Percentiles rank a stretch among this genome's conserved stretches.
phyloP scores from a whole-genome alignment of 2,888 invertebrate species.

The Tipula unca region DNA sequence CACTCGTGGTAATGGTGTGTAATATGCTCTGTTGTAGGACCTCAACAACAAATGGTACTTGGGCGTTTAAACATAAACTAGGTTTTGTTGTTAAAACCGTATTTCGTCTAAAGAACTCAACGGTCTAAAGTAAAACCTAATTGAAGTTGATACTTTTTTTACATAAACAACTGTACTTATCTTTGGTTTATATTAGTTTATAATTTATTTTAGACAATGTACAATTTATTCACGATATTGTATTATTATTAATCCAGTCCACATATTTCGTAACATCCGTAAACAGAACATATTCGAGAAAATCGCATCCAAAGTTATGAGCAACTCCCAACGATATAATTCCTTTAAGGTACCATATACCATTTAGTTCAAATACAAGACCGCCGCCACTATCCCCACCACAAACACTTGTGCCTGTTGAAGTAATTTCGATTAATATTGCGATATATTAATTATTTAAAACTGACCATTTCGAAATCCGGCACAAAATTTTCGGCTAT shows the following conservation, averaged over 20 bases:
- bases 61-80: too few species aligned
- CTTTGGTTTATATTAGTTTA: too few species aligned
- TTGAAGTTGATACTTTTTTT: too few species aligned
- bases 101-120: too few species aligned
- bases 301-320: constrained; percentile 38
- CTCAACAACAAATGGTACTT: too few species aligned
- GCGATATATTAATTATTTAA: not conserved
- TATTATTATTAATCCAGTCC: constrained; percentile 31
- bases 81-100: too few species aligned
- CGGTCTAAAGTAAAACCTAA: too few species aligned
- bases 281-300: constrained; percentile 42
- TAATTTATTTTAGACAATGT: too few species aligned
- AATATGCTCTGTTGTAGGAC: too few species aligned
- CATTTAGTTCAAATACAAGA: constrained; percentile 33
- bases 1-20: too few species aligned
- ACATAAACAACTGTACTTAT: too few species aligned
- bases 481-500: constrained; percentile 25
- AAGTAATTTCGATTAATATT: not conserved
- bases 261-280: constrained; percentile 39
- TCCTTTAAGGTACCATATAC: constrained; percentile 24
- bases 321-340: constrained; percentile 26
- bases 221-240: too few species aligned
- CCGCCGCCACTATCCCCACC: constrained; percentile 48
- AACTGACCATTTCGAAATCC: constrained; percentile 25
- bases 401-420: constrained; percentile 41